Base-by-base conservation (phyloP, 64 coral and sea anemone species). In the Montipora efflorescens region DNA sequence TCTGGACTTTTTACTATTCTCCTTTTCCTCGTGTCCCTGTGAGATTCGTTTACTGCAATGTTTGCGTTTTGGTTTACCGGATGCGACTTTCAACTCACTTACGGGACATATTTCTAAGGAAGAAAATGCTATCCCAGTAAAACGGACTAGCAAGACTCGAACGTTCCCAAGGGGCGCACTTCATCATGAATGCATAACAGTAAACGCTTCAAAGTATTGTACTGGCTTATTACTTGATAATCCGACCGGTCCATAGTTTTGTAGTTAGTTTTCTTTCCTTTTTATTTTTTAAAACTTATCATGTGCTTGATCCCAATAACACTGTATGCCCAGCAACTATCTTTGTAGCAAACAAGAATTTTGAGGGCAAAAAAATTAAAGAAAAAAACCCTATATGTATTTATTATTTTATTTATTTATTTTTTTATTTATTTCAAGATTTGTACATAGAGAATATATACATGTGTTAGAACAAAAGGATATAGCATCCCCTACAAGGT, bases 201-300 rank as follows among this genome's bases (percentile, higher is more conserved):
- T 71, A 6, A 71, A 71, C 67, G 14, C 67, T 71, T 71, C 67
- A 71, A 71, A 71, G 67, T 71, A 71, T 71, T 71, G 2, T 22
- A 71, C 6, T 57, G 53, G 53, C 53, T 57, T 57, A 57, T 57
- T 57, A 57, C 53, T 57, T 57, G 53, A 57, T 71, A 71, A 71
- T 71, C 67, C 6, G 67, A 71, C 67, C 6, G 67, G 67, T 71
- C 67, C 67, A 71, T 71, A 71, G 67, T 71, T 71, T 71, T 71
- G 15, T 71, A 71, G 67, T 71, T 71, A 71, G 67, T 71, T 71
- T 71, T 71, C 67, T 18, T 71, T 71, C 67, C 67, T 71, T 71
- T 71, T 71, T 71, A 71, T 71, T 71, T 13, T 71, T 71, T 71
- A 71, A 71, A 71, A 71, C 67, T 71, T 71, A 71, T 71, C 67